phyloP scores from a whole-genome alignment of 1,140 invertebrate species.

The Drosophila repletoides region DNA sequence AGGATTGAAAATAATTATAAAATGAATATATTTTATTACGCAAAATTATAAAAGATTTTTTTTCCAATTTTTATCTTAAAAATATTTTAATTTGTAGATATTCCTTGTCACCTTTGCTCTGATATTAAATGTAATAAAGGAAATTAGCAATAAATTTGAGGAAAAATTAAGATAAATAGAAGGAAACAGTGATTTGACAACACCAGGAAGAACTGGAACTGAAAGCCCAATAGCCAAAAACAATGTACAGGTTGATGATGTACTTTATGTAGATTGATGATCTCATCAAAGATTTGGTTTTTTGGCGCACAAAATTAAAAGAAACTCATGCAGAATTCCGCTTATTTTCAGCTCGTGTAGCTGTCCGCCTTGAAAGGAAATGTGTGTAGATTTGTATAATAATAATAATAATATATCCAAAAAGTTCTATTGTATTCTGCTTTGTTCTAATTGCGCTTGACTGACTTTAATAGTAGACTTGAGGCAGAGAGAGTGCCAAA shows the following conservation, averaged over 20 bases:
- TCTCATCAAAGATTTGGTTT: conserved; percentile 41
- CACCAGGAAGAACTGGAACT: no score
- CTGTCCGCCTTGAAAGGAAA: conserved; percentile 55
- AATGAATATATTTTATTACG: no score
- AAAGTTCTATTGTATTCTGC: conserved; percentile 34
- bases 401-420: conserved; percentile 20
- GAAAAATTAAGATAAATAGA: no score
- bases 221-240: no score
- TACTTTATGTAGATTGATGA: conserved; percentile 42
- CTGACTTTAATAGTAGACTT: conserved; percentile 68
- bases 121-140: no score
- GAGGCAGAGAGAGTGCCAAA: background rate
- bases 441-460: conserved; percentile 79
- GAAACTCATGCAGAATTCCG: conserved; percentile 71
- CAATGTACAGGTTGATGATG: background rate
- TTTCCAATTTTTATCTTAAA: no score
- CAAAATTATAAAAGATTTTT: background rate
- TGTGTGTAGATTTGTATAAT: conserved; percentile 36
- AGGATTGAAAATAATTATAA: no score
- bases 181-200: no score
- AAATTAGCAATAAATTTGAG: no score
- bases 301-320: conserved; percentile 30
- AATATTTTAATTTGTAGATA: no score
- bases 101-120: no score
- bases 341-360: conserved; percentile 12